phyloP scores from a whole-genome alignment of 2,113 vertebrate genomes.

The Oriolus oriolus region DNA sequence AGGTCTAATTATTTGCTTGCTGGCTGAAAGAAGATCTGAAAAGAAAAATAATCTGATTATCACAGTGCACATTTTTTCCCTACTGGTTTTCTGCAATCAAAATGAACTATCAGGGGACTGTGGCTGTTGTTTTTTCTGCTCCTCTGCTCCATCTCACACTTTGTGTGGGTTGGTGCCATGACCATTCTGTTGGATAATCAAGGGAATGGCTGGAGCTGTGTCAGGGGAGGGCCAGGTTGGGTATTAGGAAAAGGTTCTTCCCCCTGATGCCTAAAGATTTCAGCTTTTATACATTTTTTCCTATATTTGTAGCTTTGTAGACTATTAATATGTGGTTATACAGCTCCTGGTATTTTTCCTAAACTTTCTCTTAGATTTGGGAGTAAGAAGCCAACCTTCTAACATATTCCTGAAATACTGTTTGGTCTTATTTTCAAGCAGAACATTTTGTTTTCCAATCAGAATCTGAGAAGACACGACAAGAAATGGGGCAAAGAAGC shows the following conservation, averaged over 20 bases:
- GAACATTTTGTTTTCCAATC: not conserved
- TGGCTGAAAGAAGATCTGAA: not conserved
- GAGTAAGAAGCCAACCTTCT: not conserved
- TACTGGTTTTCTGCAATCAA: not conserved
- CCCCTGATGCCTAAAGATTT: not conserved
- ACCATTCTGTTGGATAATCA: not conserved
- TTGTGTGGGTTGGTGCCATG: not conserved
- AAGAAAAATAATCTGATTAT: not conserved
- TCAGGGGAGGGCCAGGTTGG: not conserved
- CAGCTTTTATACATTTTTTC: not conserved
- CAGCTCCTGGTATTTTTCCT: not conserved
- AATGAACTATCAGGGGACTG: not conserved
- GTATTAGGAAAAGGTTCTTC: not conserved
- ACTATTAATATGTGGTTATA: rapidly evolving
- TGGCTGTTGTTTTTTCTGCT: not conserved
- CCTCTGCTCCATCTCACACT: not conserved
- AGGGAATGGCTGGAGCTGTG: not conserved
- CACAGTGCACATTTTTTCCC: not conserved
- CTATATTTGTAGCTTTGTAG: not conserved
- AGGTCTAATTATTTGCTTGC: slow-evolving; percentile 1
- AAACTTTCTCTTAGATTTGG: not conserved
- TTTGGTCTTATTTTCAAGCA: not conserved
- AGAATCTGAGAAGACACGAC: no score
- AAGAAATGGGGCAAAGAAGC: not conserved
- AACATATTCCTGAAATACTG: not conserved